A percentile compares a stretch with the other conserved stretches of the same genome.
phyloP scores from a whole-genome alignment of 2,888 invertebrate genomes.

The Gnatocerus cornutus region DNA sequence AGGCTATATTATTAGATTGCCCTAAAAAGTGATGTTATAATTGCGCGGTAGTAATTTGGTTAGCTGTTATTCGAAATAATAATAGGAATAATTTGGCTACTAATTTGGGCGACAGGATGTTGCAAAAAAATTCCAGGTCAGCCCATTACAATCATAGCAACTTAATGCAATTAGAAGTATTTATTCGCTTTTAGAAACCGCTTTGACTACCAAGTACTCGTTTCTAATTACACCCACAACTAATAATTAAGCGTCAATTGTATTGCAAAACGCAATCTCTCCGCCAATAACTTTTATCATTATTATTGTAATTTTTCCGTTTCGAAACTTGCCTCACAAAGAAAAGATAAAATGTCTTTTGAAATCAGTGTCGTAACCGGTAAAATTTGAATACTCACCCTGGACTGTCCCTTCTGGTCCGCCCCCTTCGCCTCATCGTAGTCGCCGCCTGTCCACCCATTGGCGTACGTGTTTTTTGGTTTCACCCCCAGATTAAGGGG shows the following conservation, averaged over 20 bases:
- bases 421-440: slow-evolving; percentile 43
- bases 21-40: too few species aligned
- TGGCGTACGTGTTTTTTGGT: slow-evolving; percentile 55
- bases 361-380: background rate
- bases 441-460: slow-evolving; percentile 53
- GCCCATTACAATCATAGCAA: too few species aligned
- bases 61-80: too few species aligned
- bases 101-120: too few species aligned
- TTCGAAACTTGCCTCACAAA: background rate
- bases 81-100: too few species aligned
- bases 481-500: slow-evolving; percentile 62
- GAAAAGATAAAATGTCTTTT: too few species aligned
- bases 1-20: too few species aligned
- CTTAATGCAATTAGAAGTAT: background rate
- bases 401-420: slow-evolving; percentile 11
- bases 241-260: background rate
- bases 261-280: background rate
- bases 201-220: background rate
- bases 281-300: background rate
- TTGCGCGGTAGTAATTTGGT: too few species aligned
- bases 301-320: background rate
- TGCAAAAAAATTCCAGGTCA: too few species aligned
- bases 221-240: slow-evolving; percentile 4
- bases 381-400: slow-evolving; percentile 6
- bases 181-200: background rate